phyloP scores from a whole-genome alignment of 2,797 vertebrate species.

The Argentina silus region DNA sequence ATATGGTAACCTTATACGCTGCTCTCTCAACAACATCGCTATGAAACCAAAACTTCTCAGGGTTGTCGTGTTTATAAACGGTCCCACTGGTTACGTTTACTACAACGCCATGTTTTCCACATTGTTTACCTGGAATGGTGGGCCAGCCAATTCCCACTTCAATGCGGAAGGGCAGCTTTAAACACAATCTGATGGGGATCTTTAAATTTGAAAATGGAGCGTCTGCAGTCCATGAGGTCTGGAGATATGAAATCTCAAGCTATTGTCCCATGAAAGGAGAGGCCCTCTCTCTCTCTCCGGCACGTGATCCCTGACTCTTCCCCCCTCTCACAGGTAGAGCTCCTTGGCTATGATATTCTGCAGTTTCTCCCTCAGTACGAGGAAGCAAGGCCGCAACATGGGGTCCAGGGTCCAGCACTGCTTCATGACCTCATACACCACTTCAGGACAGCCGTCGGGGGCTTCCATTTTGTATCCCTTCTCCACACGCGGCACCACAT shows the following conservation, averaged over 20 bases:
- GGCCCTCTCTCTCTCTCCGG: slow-evolving; percentile 22
- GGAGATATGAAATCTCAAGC: slow-evolving; percentile 7
- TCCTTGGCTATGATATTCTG: slow-evolving; percentile 87
- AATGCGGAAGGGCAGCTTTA: not conserved
- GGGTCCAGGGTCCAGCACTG: slow-evolving; percentile 95
- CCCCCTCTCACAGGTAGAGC: slow-evolving; percentile 79
- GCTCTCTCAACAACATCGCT: too few relatives aligned
- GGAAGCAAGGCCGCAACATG: slow-evolving; percentile 86
- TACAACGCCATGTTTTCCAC: too few relatives aligned
- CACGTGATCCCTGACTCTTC: slow-evolving; percentile 3
- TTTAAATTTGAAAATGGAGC: not conserved
- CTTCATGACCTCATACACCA: slow-evolving; percentile 96
- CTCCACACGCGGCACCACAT: slow-evolving; percentile 93
- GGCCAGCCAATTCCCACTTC: too few relatives aligned
- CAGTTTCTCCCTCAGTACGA: slow-evolving; percentile 88
- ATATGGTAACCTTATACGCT: too few relatives aligned
- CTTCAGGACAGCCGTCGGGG: slow-evolving; percentile 89
- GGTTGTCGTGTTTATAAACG: too few relatives aligned
- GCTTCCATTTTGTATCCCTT: slow-evolving; percentile 98
- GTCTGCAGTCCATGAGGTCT: slow-evolving; percentile 30
- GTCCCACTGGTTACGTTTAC: too few relatives aligned
- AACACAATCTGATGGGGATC: not conserved
- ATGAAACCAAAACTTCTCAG: too few relatives aligned
- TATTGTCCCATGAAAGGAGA: slow-evolving; percentile 25
- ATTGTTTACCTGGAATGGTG: too few relatives aligned